These are phyloP conservation scores for Alfaro cultratus DNA, from an alignment of 2,797 vertebrate species.

Conservation along the genomic window DNA sequence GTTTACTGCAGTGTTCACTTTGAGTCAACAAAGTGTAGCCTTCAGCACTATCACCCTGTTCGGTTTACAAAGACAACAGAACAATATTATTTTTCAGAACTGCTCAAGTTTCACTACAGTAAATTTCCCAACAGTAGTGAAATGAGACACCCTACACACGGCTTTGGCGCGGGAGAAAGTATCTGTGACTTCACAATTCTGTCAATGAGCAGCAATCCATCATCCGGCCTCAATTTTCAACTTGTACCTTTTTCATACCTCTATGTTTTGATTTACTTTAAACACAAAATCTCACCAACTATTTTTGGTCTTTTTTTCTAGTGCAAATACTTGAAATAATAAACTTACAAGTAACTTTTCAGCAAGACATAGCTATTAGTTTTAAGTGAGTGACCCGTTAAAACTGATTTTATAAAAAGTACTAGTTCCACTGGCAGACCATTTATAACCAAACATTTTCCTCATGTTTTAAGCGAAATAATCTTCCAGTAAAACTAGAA, in stretches of 20 bases:
- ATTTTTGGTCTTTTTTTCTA: too few species aligned
- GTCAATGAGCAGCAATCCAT: background rate
- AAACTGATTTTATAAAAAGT: too few species aligned
- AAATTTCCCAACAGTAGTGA: slow-evolving; percentile 7
- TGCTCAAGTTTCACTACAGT: slow-evolving; percentile 33
- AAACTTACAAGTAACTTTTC: too few species aligned
- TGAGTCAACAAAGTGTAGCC: slow-evolving; percentile 16
- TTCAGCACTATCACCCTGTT: slow-evolving; percentile 2
- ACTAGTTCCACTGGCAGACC: too few species aligned
- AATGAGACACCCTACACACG: slow-evolving; percentile 4
- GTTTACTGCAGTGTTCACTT: slow-evolving; percentile 20
- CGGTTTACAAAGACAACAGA: background rate
- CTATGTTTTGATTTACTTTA: background rate
- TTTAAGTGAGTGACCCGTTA: too few species aligned
- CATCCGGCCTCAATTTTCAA: background rate
- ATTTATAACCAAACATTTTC: too few species aligned
- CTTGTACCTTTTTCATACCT: background rate
- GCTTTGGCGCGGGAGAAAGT: background rate
- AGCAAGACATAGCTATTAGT: too few species aligned
- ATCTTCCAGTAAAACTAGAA: too few species aligned
- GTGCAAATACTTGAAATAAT: too few species aligned
- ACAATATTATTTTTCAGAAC: slow-evolving; percentile 17
- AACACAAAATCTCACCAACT: too few species aligned
- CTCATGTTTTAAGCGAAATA: too few species aligned
- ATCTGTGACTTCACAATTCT: background rate